Evolutionary conservation across 2,113 vertebrate genomes (phyloP), one percentile per base, ranked within the genome.

Genomic region (Solea senegalensis): DNA sequence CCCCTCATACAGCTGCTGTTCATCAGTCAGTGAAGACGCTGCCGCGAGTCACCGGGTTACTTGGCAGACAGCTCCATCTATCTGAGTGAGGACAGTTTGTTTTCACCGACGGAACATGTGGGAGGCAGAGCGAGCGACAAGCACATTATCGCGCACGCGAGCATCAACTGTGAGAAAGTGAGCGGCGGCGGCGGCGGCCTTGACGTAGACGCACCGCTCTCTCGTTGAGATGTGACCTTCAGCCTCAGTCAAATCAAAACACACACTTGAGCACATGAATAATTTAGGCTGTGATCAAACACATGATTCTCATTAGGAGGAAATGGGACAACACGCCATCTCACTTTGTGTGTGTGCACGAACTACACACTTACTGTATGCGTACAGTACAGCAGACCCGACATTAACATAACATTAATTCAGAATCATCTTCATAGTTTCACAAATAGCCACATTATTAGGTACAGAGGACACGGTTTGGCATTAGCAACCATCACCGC

Each of bases 211-310:
- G 21, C 21, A 21, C n/a, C 3, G 40, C 41, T 34, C 55, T 43
- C 66, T 59, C 49, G 62, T 74, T 80, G 63, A 54, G 51, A 54
- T n/a, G 65, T 39, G 55, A 69, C 60, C 48, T 72, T 51, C 48
- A 49, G 60, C 21, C 39, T 43, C 65, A 79, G 57, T 62, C 50
- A 53, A 69, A 85, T 78, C 58, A 77, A 56, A 76, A 75, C 66
- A 61, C 51, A 21, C 61, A 44, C 46, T 68, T 70, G 52, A 72
- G 66, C 21, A 72, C 56, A 46, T 80, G 72, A 79, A 64, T 84
- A 86, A 86, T 87, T 82, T 69, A 66, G 67, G 40, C 48, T 53
- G 53, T 55, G 74, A 81, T 81, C 68, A 76, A 85, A 86, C 72
- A 61, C 66, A 60, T 70, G 0, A 77, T 88, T 80, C 74, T 61